These are phyloP conservation scores for Monochamus alternatus DNA, from an alignment of 2,888 invertebrate species.

Conservation along the genomic window DNA sequence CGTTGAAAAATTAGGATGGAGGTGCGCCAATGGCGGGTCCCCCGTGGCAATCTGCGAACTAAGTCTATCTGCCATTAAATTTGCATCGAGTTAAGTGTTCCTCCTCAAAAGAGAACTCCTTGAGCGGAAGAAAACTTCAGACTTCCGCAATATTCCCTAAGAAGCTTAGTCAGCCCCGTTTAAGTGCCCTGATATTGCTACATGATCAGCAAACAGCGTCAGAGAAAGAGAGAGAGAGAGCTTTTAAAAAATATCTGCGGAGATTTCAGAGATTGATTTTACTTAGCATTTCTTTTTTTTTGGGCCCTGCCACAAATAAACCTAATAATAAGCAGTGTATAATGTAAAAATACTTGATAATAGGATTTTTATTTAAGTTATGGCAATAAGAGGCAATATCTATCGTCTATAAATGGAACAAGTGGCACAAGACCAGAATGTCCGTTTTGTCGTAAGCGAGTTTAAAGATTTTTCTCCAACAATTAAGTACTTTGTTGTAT, in stretches of 20 bases:
- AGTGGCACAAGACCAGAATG: no score
- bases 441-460: no score
- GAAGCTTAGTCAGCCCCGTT: conserved; percentile 68
- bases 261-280: background rate
- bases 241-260: background rate
- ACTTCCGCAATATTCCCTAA: conserved; percentile 68
- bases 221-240: background rate
- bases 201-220: conserved; percentile 68
- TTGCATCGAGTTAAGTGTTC: conserved; percentile 72
- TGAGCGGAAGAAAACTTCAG: conserved; percentile 55
- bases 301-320: background rate
- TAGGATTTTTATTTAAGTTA: no score
- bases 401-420: no score
- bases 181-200: conserved; percentile 70
- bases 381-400: no score
- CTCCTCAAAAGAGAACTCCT: conserved; percentile 65
- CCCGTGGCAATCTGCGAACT: conserved; percentile 60
- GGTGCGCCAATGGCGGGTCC: conserved; percentile 53
- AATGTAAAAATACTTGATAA: background rate
- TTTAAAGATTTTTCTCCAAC: no score
- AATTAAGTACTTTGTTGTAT: no score
- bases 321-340: background rate
- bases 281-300: background rate
- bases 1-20: conserved; percentile 47
- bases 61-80: conserved; percentile 70